phyloP scores from a whole-genome alignment of 2,888 invertebrate genomes.

The Salpingus planirostris region DNA sequence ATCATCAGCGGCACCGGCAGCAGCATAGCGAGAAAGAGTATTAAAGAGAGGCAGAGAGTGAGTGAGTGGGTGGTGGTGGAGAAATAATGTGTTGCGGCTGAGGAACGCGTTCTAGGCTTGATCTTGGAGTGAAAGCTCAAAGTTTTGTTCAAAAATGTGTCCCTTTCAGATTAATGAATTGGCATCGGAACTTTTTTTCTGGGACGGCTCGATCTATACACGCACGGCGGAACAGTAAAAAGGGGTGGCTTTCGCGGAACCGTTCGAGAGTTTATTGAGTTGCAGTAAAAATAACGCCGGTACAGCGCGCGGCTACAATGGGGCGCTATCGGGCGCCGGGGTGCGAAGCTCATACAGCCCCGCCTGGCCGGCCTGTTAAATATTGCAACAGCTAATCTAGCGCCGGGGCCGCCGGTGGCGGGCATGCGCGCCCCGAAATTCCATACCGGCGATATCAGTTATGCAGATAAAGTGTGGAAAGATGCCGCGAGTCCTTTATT shows the following conservation, averaged over 20 bases:
- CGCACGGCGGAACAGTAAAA: no score
- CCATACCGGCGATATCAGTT: conserved; percentile 23
- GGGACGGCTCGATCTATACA: no score
- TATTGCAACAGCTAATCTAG: conserved; percentile 39
- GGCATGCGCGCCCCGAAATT: conserved; percentile 26
- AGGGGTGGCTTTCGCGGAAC: conserved; percentile 8
- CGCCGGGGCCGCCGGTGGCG: conserved; percentile 25
- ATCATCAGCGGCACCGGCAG: no score
- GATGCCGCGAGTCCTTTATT: conserved; percentile 22
- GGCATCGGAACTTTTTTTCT: no score
- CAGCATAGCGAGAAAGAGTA: no score
- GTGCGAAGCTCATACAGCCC: conserved; percentile 23
- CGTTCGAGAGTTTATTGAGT: conserved; percentile 15
- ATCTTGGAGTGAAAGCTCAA: no score
- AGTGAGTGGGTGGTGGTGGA: no score
- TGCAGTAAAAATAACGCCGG: conserved; percentile 14
- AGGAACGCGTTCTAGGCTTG: no score
- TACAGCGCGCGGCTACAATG: conserved; percentile 12
- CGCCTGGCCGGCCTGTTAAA: conserved; percentile 32
- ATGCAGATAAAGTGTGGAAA: conserved; percentile 27
- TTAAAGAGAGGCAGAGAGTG: no score
- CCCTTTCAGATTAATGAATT: no score
- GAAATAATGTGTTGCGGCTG: no score
- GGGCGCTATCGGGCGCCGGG: conserved; percentile 21
- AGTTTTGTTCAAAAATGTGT: no score